Evolutionary conservation across 2,113 vertebrate genomes (phyloP), one percentile per base, ranked within the genome.

Genomic region (Spilogale gracilis): DNA sequence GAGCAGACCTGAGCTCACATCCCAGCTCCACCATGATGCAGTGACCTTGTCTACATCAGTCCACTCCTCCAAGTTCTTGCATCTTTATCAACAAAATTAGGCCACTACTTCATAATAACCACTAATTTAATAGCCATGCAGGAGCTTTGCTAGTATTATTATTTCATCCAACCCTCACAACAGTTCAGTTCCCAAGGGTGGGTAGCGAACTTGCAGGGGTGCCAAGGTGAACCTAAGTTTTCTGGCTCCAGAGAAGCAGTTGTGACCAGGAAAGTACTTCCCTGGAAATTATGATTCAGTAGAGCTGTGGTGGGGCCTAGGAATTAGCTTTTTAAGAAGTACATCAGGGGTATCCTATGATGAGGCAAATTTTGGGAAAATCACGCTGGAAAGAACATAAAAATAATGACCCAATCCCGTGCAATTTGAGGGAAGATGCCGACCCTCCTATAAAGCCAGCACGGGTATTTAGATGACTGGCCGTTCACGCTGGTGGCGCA

Each of bases 401-500:
- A 96, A 82, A 27, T 18, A 23, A 1, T 54, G 76, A 50, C 21
- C n/a, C 63, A 32, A 50, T 12, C 12, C 21, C 23, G 18, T 23
- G 18, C 18, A 11, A 30, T 38, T 9, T 52, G 32, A 50, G 7
- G 25, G 32, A 32, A 65, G 61, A 50, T 12, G 9, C 45, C 61
- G 67, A 12, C 8, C 5, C 32, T 86, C 50, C 43, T 32, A 63
- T 23, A 10, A 86, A 50, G 61, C 43, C 3, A 58, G 7, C 1
- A 18, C 10, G 16, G 20, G 16, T 4, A 25, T 17, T 54, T 38
- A 25, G 67, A 25, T 11, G 18, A 8, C 45, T 1, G 60, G 21
- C 25, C 23, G 4, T 6, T 61, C 56, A 0, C 0, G 0, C 2
- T 3, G 23, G 52, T 4, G 20, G 18, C 58, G 32, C 60, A 23